A percentile compares a stretch with the other conserved stretches of the same genome.
Evolutionary conservation across 2,113 vertebrate species (phyloP).

Genomic region (Colinus virginianus): DNA sequence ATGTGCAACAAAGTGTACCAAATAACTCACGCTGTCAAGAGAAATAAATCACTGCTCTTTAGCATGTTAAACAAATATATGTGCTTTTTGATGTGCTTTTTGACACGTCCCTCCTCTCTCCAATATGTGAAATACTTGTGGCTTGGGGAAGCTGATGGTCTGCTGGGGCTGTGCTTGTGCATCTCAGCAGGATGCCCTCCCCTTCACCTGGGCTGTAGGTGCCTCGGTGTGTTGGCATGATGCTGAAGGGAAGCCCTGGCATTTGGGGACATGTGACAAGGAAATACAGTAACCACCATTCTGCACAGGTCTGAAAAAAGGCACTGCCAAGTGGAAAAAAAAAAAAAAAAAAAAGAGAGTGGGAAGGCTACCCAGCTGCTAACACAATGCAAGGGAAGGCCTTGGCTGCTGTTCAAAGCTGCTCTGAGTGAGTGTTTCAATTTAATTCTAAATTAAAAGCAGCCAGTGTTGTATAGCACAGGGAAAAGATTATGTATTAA

Average conservation of each 20-base stretch:
- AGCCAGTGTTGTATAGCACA: conserved; percentile 81
- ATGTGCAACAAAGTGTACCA: not conserved
- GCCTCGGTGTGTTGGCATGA: not conserved
- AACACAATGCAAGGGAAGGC: conserved; percentile 83
- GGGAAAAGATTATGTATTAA: conserved; percentile 89
- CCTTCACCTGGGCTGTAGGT: not conserved
- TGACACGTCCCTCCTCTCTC: not conserved
- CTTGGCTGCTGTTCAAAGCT: conserved; percentile 91
- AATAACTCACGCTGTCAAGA: accelerated
- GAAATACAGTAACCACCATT: conserved; percentile 58
- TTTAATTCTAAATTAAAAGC: conserved; percentile 87
- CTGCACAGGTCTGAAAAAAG: conserved; percentile 73
- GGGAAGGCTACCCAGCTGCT: conserved; percentile 86
- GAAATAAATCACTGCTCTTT: not conserved
- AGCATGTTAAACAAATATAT: not conserved
- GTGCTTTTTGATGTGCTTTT: not conserved
- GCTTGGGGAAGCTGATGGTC: not conserved
- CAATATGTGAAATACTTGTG: not conserved
- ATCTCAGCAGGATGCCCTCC: not conserved
- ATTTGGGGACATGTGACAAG: conserved; percentile 74
- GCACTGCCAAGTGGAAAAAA: conserved; percentile 19
- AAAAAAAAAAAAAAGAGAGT: conserved; percentile 54
- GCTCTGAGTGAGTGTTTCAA: conserved; percentile 85
- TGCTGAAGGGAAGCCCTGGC: conserved; percentile 57
- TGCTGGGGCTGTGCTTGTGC: not conserved